Evolutionary conservation across 2,797 vertebrate genomes (phyloP).

Genomic region (Monodelphis domestica): DNA sequence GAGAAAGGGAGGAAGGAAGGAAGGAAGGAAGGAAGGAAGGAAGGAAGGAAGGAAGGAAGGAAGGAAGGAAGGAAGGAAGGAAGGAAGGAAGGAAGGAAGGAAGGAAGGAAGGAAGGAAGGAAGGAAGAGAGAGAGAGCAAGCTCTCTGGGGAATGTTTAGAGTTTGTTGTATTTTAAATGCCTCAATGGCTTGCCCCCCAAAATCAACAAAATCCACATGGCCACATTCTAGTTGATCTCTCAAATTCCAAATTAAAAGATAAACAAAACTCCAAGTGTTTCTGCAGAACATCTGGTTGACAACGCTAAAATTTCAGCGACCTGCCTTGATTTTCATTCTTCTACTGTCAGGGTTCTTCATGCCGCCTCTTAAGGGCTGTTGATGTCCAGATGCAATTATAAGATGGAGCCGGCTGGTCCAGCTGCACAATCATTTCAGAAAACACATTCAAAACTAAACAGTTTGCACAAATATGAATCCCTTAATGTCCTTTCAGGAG

Average conservation of each 20-base stretch:
- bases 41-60: no score
- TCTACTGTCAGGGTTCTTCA: neutral
- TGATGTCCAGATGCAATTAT: neutral
- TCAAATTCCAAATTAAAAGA: neutral
- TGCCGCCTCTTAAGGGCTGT: neutral
- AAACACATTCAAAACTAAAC: neutral
- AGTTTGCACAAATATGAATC: neutral
- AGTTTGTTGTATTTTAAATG: no score
- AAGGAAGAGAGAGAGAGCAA: no score
- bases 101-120: no score
- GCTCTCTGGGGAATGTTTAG: no score
- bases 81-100: no score
- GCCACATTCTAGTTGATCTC: neutral
- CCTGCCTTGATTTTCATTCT: neutral
- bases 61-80: no score
- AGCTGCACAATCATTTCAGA: neutral
- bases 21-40: neutral
- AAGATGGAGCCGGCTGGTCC: neutral
- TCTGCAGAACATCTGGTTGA: neutral
- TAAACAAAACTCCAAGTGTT: neutral
- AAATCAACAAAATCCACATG: neutral
- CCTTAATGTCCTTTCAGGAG: neutral
- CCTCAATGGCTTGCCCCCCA: neutral
- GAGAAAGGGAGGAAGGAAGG: neutral
- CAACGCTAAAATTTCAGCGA: neutral